phyloP scores from a whole-genome alignment of 2,888 invertebrate genomes.

The Branchellion lobata region DNA sequence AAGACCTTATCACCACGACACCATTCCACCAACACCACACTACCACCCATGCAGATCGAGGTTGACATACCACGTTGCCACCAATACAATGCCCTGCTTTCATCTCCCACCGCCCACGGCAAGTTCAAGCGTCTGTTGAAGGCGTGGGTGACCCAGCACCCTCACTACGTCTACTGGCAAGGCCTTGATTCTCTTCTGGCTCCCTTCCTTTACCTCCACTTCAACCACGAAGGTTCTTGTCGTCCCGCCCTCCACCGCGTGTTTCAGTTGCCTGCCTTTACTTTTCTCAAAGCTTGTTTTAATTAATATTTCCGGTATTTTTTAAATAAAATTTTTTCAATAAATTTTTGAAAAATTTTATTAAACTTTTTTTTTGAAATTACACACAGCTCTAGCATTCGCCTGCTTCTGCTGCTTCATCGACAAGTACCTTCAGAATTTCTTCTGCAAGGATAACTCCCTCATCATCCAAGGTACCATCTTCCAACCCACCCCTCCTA shows the following conservation, averaged over 20 bases:
- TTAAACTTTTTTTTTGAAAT: no score
- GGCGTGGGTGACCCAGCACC: slow-evolving; percentile 91
- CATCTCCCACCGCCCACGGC: slow-evolving; percentile 86
- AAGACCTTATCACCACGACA: no score
- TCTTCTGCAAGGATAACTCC: slow-evolving; percentile 95
- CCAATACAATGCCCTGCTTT: slow-evolving; percentile 93
- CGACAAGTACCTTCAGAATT: slow-evolving; percentile 91
- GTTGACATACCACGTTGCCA: slow-evolving; percentile 99
- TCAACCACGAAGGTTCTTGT: slow-evolving; percentile 83
- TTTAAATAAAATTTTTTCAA: slow-evolving; percentile 1
- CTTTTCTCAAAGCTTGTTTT: background rate
- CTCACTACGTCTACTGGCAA: slow-evolving; percentile 98
- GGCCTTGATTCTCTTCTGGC: slow-evolving; percentile 96
- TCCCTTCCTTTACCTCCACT: slow-evolving; percentile 92
- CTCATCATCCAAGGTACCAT: slow-evolving; percentile 81
- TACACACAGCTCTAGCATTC: slow-evolving; percentile 88
- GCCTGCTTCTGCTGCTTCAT: slow-evolving; percentile 92
- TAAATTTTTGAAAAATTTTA: no score
- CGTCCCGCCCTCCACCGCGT: background rate
- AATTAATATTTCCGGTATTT: background rate
- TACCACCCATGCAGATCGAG: slow-evolving; percentile 74
- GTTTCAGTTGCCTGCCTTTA: no score
- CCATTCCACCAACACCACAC: no score
- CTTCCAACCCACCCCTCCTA: no score
- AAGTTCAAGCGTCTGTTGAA: slow-evolving; percentile 83